A percentile compares a stretch with the other conserved stretches of the same genome.
Evolutionary conservation across 1,140 invertebrate genomes (phyloP).

Genomic region (Planococcus citri): DNA sequence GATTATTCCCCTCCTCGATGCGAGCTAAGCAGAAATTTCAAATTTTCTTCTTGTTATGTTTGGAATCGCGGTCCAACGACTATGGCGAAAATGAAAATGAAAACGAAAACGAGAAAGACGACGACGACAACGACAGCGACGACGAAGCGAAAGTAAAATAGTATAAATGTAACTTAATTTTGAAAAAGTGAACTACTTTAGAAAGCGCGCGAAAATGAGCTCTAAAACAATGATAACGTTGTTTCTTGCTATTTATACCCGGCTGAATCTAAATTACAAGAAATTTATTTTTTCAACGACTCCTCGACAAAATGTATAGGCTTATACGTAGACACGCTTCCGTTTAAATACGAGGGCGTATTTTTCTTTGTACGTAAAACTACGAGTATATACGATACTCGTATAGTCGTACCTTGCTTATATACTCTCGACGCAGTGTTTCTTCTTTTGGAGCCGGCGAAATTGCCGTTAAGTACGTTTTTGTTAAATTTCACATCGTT

Average conservation of each 20-base stretch:
- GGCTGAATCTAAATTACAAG: background rate
- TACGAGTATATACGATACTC: too few species aligned
- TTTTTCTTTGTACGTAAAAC: background rate
- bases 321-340: background rate
- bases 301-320: background rate
- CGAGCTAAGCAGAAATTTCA: too few species aligned
- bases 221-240: slow-evolving; percentile 7
- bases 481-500: background rate
- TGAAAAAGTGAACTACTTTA: slow-evolving; percentile 7
- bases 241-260: background rate
- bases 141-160: background rate
- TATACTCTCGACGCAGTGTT: too few species aligned
- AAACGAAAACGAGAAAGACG: background rate
- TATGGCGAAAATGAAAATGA: too few species aligned
- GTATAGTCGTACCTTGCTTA: too few species aligned
- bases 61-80: too few species aligned
- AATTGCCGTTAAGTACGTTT: slow-evolving; percentile 6
- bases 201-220: slow-evolving; percentile 1
- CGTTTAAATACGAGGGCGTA: background rate
- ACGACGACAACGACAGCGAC: background rate
- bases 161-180: background rate
- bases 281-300: slow-evolving; percentile 8
- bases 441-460: background rate
- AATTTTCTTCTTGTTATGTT: too few species aligned
- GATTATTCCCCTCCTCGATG: too few species aligned